Evolutionary conservation across 37 sponge, comb jelly and placozoan species (phyloP).

Genomic region (Aphrocallistes beatrix): DNA sequence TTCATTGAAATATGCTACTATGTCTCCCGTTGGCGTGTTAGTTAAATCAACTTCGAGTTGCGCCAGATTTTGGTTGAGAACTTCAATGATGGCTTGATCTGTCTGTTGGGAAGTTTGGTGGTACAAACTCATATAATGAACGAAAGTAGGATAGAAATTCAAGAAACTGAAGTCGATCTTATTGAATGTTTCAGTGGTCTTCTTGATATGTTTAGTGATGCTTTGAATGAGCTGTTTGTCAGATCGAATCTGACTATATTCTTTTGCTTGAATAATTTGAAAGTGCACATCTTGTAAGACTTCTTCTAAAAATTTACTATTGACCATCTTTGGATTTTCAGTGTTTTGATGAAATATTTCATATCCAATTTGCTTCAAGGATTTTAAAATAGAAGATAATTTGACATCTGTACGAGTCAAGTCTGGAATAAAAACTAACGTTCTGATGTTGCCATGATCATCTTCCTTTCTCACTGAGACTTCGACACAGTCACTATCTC

Average conservation of each 20-base stretch:
- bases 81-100: not conserved
- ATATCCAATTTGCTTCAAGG: not conserved
- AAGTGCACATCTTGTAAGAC: too few species aligned
- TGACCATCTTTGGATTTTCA: too few species aligned
- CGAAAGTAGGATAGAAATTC: not conserved
- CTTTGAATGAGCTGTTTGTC: not conserved
- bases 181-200: not conserved
- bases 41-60: not conserved
- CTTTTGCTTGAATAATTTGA: not conserved
- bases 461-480: not conserved
- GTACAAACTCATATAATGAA: not conserved
- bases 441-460: not conserved
- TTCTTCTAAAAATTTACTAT: too few species aligned
- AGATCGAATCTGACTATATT: not conserved
- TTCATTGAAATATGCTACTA: not conserved
- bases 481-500: not conserved
- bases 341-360: not conserved
- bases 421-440: not conserved
- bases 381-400: too few species aligned
- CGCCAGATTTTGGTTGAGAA: not conserved
- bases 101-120: not conserved
- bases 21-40: not conserved
- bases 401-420: not conserved
- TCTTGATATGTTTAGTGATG: not conserved
- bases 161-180: not conserved